A percentile compares a stretch with the other conserved stretches of the same genome.
phyloP scores from a whole-genome alignment of 2,888 invertebrate species.

The Drosophila limbata region DNA sequence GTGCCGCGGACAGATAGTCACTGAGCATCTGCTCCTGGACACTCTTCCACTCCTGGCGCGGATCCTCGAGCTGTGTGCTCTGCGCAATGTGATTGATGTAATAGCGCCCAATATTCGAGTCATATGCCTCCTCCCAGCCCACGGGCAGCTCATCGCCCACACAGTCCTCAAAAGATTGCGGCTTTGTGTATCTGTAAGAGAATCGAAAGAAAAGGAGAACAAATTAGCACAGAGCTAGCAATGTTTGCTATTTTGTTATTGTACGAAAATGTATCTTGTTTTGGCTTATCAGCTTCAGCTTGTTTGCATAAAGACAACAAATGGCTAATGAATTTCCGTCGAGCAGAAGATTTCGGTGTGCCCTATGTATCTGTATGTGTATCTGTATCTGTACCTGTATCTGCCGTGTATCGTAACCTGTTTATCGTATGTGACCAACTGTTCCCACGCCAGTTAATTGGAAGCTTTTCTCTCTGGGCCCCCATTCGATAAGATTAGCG shows the following conservation, averaged over 20 bases:
- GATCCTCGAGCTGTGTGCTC: conserved; percentile 98
- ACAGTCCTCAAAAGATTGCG: conserved; percentile 98
- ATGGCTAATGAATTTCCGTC: conserved; percentile 74
- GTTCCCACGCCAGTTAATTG: conserved; percentile 78
- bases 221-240: conserved; percentile 17
- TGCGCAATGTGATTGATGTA: conserved; percentile 98
- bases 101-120: conserved; percentile 97
- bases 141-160: conserved; percentile 98
- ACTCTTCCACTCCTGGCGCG: conserved; percentile 97
- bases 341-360: conserved; percentile 42
- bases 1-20: conserved; percentile 97
- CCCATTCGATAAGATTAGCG: conserved; percentile 81
- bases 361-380: conserved; percentile 42
- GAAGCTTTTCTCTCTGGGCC: conserved; percentile 53
- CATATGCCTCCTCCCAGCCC: conserved; percentile 98
- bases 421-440: conserved; percentile 50
- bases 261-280: conserved; percentile 22
- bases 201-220: background rate
- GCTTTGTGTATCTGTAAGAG: conserved; percentile 96
- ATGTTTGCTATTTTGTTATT: no score
- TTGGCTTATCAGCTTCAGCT: conserved; percentile 49
- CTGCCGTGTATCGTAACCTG: conserved; percentile 65
- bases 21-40: conserved; percentile 98
- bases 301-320: conserved; percentile 66
- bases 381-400: conserved; percentile 12